Conservation (phyloP, 2,888 invertebrate species). For the Lasiommata megera region DNA sequence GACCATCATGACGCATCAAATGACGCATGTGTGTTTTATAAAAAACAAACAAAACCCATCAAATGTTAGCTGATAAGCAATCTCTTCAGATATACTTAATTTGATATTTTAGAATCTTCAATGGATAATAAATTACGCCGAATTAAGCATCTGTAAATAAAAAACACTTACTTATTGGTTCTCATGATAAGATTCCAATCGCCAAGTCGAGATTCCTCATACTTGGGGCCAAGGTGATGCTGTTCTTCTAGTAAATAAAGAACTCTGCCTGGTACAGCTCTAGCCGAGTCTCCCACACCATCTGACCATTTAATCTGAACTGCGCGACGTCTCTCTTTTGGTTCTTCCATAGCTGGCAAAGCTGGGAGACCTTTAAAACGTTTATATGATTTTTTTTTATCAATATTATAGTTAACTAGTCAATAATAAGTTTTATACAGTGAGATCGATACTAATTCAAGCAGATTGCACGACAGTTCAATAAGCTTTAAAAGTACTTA, state of each 20-base stretch:
- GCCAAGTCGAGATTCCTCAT: slow-evolving; percentile 83
- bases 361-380: slow-evolving; percentile 78
- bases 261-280: slow-evolving; percentile 65
- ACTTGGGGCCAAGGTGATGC: slow-evolving; percentile 85
- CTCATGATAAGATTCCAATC: slow-evolving; percentile 83
- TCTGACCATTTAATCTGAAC: slow-evolving; percentile 71
- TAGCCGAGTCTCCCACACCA: slow-evolving; percentile 67
- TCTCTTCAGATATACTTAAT: neutral
- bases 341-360: slow-evolving; percentile 82
- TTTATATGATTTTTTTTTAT: too few relatives aligned
- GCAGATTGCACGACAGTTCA: too few relatives aligned
- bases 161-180: slow-evolving; percentile 70
- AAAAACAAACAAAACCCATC: slow-evolving; percentile 3
- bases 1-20: slow-evolving; percentile 4
- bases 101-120: neutral
- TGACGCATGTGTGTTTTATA: slow-evolving; percentile 10
- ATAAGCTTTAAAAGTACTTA: too few relatives aligned
- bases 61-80: neutral
- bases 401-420: too few relatives aligned
- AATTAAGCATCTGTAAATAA: neutral
- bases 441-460: too few relatives aligned
- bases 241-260: slow-evolving; percentile 86
- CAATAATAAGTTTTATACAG: too few relatives aligned
- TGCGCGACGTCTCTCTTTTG: slow-evolving; percentile 78
- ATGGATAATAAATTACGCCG: neutral